Evolutionary conservation across 2,888 invertebrate genomes (phyloP).

Genomic region (Conchocele bisecta): DNA sequence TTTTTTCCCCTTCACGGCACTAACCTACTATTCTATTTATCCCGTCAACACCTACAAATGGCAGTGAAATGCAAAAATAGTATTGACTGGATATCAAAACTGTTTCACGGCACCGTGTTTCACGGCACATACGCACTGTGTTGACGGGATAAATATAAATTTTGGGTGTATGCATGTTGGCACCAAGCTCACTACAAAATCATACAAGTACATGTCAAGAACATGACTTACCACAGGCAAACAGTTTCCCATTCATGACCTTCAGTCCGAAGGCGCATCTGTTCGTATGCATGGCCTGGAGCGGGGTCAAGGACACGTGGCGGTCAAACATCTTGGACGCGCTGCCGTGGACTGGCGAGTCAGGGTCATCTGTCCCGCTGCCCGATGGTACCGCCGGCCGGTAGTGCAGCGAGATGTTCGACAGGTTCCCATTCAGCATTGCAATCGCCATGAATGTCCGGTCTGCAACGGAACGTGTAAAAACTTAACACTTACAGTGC

Average conservation of each 20-base stretch:
- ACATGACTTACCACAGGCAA: slow-evolving; percentile 89
- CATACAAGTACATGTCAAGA: not conserved
- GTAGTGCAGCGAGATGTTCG: slow-evolving; percentile 85
- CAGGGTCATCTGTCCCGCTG: slow-evolving; percentile 77
- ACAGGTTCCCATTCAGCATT: slow-evolving; percentile 86
- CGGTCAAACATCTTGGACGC: slow-evolving; percentile 48
- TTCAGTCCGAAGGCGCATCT: slow-evolving; percentile 91
- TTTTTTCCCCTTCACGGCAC: no score
- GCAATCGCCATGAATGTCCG: slow-evolving; percentile 85
- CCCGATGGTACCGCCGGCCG: slow-evolving; percentile 40
- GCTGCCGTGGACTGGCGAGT: slow-evolving; percentile 61
- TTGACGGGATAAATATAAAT: no score
- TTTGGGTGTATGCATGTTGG: no score
- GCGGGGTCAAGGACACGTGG: slow-evolving; percentile 62
- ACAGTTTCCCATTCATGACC: slow-evolving; percentile 87
- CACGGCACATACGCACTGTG: no score
- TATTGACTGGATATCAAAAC: no score
- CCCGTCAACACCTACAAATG: no score
- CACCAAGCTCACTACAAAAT: no score
- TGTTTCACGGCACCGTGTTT: no score
- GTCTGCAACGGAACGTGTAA: slow-evolving; percentile 71
- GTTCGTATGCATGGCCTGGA: slow-evolving; percentile 87
- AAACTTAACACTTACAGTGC: no score
- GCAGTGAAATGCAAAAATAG: no score
- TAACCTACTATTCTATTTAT: no score